These are phyloP conservation scores for Ceryle rudis DNA, from an alignment of 2,797 vertebrate species.

Conservation along the genomic window DNA sequence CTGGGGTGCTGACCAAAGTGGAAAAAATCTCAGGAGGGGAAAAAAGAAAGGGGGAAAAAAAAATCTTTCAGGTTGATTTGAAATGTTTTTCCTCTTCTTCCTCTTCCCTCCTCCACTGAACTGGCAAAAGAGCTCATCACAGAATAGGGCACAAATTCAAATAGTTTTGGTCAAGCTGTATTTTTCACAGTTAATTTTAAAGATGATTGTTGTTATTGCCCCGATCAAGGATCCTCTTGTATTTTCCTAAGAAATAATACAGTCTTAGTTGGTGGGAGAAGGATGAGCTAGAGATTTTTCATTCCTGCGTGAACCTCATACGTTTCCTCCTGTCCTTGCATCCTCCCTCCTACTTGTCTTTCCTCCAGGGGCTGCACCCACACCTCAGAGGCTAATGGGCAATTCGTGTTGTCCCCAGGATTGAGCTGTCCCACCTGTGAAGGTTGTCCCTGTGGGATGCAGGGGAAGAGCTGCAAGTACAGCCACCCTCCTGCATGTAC, in stretches of 20 bases:
- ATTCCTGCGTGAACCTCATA: neutral
- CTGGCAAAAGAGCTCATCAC: neutral
- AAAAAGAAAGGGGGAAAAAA: neutral
- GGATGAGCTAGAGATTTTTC: neutral
- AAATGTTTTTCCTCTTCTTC: conserved; percentile 9
- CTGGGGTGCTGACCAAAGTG: accelerated
- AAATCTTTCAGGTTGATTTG: neutral
- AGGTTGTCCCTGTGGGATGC: neutral
- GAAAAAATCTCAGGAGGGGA: neutral
- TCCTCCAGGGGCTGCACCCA: neutral
- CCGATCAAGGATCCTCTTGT: neutral
- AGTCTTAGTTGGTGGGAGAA: neutral
- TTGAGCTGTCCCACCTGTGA: neutral
- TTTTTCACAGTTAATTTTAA: conserved; percentile 12
- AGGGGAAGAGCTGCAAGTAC: accelerated
- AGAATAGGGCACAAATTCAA: neutral
- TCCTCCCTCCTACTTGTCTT: neutral
- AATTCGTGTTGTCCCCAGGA: neutral
- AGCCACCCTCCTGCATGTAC: neutral
- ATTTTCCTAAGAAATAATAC: neutral
- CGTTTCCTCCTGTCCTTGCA: neutral
- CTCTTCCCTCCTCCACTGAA: neutral
- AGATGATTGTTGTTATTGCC: neutral
- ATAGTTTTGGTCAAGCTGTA: conserved; percentile 2
- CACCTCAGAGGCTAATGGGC: neutral